A percentile compares a stretch with the other conserved stretches of the same genome.
Evolutionary conservation across 2,797 vertebrate genomes (phyloP).

Genomic region (Uromys caudimaculatus): DNA sequence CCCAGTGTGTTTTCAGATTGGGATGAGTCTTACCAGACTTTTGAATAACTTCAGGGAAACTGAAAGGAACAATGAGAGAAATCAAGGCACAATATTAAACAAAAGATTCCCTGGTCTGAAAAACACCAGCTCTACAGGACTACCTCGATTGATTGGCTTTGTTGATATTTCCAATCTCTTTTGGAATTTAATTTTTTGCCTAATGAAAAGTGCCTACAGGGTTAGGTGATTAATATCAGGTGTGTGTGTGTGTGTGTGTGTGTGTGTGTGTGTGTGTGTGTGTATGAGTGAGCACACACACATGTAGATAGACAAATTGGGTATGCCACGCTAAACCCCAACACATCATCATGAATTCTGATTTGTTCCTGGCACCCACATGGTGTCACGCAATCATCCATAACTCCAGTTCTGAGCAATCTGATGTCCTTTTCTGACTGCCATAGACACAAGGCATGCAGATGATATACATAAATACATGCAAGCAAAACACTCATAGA

Average conservation of each 20-base stretch:
- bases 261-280: neutral
- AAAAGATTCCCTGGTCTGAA: constrained; percentile 31
- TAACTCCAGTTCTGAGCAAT: neutral
- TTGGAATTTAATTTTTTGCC: neutral
- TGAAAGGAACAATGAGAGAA: constrained; percentile 60
- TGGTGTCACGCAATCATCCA: too few species aligned
- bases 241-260: neutral
- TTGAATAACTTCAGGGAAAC: constrained; percentile 31
- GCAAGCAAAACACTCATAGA: neutral
- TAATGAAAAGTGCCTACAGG: neutral
- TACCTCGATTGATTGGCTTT: constrained; percentile 8
- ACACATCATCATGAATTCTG: neutral
- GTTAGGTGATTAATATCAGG: neutral
- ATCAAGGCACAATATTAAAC: constrained; percentile 63
- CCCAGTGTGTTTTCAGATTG: constrained; percentile 52
- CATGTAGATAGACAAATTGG: neutral
- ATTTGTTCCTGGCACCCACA: neutral
- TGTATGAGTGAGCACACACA: neutral
- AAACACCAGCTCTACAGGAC: neutral
- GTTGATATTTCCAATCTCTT: neutral
- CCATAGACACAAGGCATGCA: neutral
- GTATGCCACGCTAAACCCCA: neutral
- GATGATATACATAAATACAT: too few species aligned
- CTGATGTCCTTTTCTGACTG: neutral
- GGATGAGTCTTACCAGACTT: constrained; percentile 19